Conservation (phyloP, 2,113 vertebrate genomes). For the Trachemys scripta region DNA sequence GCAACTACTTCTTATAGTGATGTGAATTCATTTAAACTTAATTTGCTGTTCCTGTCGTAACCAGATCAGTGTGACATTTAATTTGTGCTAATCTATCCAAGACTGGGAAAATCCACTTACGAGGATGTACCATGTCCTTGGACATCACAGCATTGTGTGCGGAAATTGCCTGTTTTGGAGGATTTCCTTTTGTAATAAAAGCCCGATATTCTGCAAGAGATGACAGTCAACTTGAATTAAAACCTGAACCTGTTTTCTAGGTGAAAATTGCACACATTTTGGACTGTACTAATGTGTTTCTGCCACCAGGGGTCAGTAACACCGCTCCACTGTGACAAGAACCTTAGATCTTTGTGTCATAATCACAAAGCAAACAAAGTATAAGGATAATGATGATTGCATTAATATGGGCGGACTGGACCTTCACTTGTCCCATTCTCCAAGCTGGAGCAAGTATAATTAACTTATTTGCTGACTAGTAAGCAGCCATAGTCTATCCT, state of each 20-base stretch:
- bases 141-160: accelerated
- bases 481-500: slow-evolving; percentile 62
- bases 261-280: accelerated
- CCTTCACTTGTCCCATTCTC: slow-evolving; percentile 48
- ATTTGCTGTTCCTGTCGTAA: background rate
- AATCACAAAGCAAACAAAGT: slow-evolving; percentile 45
- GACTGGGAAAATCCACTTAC: background rate
- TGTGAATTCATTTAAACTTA: background rate
- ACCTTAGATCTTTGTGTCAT: background rate
- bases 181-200: background rate
- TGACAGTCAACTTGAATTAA: background rate
- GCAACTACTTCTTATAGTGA: background rate
- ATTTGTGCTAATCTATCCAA: background rate
- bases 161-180: background rate
- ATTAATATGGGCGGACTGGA: slow-evolving; percentile 45
- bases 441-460: slow-evolving; percentile 52
- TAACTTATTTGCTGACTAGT: slow-evolving; percentile 65
- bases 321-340: background rate
- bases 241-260: accelerated
- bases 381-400: slow-evolving; percentile 41
- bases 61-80: background rate
- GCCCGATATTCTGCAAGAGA: background rate
- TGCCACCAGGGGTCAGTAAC: slow-evolving; percentile 77
- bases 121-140: background rate
- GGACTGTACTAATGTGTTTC: background rate